Conservation (phyloP, 2,113 vertebrate genomes). For the Limnothrissa miodon region DNA sequence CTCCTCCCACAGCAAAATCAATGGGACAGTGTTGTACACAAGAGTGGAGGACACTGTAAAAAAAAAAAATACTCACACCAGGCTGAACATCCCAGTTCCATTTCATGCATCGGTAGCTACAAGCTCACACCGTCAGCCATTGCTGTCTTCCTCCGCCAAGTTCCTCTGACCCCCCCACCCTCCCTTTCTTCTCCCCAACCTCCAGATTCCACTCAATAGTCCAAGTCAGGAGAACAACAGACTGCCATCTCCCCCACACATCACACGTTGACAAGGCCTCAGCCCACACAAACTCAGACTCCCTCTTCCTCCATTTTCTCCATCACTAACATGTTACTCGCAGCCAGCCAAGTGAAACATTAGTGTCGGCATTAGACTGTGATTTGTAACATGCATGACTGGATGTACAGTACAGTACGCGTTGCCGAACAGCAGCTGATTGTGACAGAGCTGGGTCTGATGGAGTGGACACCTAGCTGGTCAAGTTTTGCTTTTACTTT, state of each 20-base stretch:
- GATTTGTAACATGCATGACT: background rate
- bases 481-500: background rate
- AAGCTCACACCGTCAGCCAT: constrained; percentile 28
- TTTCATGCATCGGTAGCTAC: constrained; percentile 47
- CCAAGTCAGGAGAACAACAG: constrained; percentile 18
- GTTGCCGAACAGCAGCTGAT: background rate
- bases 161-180: background rate
- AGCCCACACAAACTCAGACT: background rate
- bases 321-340: background rate
- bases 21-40: constrained; percentile 32
- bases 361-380: background rate
- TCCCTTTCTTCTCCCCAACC: background rate
- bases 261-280: background rate
- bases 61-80: constrained; percentile 21
- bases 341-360: background rate
- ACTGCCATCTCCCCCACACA: constrained; percentile 26
- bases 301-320: background rate
- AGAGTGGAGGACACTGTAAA: constrained; percentile 39
- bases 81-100: constrained; percentile 39
- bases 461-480: background rate
- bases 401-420: too few relatives aligned
- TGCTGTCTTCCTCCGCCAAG: background rate
- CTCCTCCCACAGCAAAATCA: constrained; percentile 37
- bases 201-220: background rate
- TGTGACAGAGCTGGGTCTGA: background rate